phyloP scores from a whole-genome alignment of 1,140 invertebrate species.

The Drosophila orosa region DNA sequence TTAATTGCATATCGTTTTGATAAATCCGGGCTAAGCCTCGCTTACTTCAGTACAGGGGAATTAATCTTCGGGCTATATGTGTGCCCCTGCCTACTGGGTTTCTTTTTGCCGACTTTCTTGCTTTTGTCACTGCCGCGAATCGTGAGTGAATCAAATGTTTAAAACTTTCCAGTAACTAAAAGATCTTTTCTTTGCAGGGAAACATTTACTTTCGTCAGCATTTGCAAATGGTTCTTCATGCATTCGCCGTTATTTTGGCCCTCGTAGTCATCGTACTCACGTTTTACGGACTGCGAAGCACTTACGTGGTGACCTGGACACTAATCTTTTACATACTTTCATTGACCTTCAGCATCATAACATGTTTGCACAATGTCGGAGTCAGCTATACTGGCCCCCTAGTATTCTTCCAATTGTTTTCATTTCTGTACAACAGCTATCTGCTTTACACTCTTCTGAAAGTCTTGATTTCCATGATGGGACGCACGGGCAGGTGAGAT shows the following conservation, averaged over 20 bases:
- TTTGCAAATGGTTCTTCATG: conserved; percentile 60
- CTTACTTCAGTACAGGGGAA: conserved; percentile 88
- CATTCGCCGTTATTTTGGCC: conserved; percentile 52
- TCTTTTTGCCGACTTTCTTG: conserved; percentile 58
- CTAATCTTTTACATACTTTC: conserved; percentile 54
- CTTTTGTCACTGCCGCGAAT: conserved; percentile 71
- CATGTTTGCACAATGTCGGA: conserved; percentile 71
- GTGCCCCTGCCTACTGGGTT: conserved; percentile 40
- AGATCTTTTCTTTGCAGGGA: neutral
- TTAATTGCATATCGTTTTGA: conserved; percentile 84
- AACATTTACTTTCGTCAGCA: conserved; percentile 21
- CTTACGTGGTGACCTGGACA: conserved; percentile 51
- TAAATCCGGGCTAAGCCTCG: conserved; percentile 85
- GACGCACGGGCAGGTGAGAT: conserved; percentile 85
- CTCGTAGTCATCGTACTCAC: conserved; percentile 42
- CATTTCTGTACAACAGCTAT: conserved; percentile 86
- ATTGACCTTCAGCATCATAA: conserved; percentile 56
- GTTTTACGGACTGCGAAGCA: conserved; percentile 43
- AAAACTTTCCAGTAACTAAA: neutral
- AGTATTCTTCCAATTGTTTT: conserved; percentile 73
- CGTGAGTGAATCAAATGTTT: conserved; percentile 17
- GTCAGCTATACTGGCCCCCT: conserved; percentile 86
- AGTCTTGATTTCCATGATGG: conserved; percentile 86
- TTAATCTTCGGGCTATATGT: conserved; percentile 86
- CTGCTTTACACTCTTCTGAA: conserved; percentile 86